Evolutionary conservation across 2,888 invertebrate species (phyloP), one percentile per base, ranked within the genome.

Genomic region (Epinotia demarniana): DNA sequence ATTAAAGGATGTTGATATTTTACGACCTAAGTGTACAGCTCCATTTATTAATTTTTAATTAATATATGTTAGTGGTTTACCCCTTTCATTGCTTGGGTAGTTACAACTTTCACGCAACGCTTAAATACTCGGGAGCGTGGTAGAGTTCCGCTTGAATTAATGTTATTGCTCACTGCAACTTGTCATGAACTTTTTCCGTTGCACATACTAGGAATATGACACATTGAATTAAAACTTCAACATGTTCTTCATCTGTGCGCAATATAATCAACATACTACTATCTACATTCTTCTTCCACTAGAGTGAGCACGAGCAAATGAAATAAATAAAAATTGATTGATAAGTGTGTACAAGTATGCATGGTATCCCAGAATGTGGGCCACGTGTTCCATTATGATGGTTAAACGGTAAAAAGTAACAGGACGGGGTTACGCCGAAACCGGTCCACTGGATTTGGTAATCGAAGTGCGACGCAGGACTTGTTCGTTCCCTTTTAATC

Each of bases 351-450:
- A 75, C 79, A 81, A 79, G 82, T 79, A 82, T 82, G 78, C 79
- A 75, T 77, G 80, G 80, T 80, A 79, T 79, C 77, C 76, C 75
- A 72, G 70, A 77, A 86, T 85, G 84, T 87, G 76, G 85, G 84
- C 80, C 86, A 82, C 80, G 76, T 80, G 77, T 72, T 79, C 74
- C 78, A 84, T 82, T 83, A 82, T 81, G 80, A 79, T 77, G 82
- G 80, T 79, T 79, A 83, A 91, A 92, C 92, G 91, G 92, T 92
- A 92, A 91, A 80, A 92, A 88, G 83, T 90, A 92, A 91, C 91
- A 89, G 90, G 89, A 87, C 88, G 85, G 87, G 81, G 80, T 83
- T 83, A 81, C 82, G 80, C 81, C 78, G 72, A 80, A 88, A 92
- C 92, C 88, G 88, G 92, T 91, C 81, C 75, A 77, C 77, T 84